phyloP scores from a whole-genome alignment of 23 tunicate genomes.

The Halocynthia roretzi region DNA sequence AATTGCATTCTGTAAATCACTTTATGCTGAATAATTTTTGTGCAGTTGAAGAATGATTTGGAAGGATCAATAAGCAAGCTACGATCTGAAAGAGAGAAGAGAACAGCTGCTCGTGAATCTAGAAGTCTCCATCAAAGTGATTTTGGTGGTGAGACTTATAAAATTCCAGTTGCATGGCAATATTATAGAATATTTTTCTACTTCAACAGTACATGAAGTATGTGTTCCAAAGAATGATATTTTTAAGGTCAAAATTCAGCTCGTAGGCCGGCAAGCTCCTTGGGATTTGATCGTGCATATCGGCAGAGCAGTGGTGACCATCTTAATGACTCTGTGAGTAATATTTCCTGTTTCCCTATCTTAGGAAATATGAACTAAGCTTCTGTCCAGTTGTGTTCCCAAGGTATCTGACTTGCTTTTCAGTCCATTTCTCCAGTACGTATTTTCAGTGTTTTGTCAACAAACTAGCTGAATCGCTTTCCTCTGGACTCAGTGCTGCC shows the following conservation, averaged over 20 bases:
- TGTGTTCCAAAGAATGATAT: neutral
- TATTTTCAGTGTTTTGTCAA: too few relatives aligned
- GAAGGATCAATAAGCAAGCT: slow-evolving; percentile 73
- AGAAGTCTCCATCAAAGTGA: slow-evolving; percentile 62
- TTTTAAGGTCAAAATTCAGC: slow-evolving; percentile 6
- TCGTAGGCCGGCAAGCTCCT: slow-evolving; percentile 69
- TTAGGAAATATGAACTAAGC: too few relatives aligned
- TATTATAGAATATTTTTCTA: neutral
- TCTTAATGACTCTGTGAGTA: slow-evolving; percentile 14
- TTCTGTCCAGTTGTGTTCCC: too few relatives aligned
- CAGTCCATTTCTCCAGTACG: too few relatives aligned
- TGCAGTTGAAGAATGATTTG: slow-evolving; percentile 72
- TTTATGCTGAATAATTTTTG: neutral
- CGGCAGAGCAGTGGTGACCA: slow-evolving; percentile 8
- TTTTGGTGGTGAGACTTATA: slow-evolving; percentile 12
- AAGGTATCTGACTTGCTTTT: too few relatives aligned
- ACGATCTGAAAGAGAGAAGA: slow-evolving; percentile 46
- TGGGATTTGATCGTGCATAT: slow-evolving; percentile 33
- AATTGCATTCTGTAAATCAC: too few relatives aligned
- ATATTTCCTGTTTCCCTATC: neutral
- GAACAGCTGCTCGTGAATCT: slow-evolving; percentile 35
- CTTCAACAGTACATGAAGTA: neutral
- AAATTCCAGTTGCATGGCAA: neutral
- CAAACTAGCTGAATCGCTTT: too few relatives aligned
- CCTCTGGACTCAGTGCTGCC: too few relatives aligned